These are phyloP conservation scores for Erethizon dorsatum DNA, from an alignment of 2,797 vertebrate genomes.

Conservation along the genomic window DNA sequence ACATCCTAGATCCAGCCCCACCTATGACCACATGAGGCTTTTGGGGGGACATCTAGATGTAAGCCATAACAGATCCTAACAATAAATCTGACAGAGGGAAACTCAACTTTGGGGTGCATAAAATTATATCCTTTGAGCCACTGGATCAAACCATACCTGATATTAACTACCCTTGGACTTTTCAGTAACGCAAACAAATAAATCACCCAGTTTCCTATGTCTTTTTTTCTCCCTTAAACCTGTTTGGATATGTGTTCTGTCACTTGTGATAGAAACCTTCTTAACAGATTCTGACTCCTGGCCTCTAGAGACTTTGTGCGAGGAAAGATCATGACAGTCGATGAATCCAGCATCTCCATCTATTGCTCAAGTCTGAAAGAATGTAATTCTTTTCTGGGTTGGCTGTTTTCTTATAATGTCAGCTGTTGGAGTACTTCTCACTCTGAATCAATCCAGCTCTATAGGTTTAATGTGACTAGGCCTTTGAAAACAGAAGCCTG, in stretches of 20 bases:
- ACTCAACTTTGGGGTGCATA: neutral
- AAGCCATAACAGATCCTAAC: neutral
- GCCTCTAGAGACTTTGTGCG: neutral
- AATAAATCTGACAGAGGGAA: neutral
- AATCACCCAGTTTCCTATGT: neutral
- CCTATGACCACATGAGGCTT: neutral
- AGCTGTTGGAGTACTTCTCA: neutral
- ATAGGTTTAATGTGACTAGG: neutral
- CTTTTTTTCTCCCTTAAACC: neutral
- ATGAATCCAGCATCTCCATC: constrained; percentile 1
- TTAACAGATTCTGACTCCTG: neutral
- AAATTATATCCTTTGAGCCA: neutral
- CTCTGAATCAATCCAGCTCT: constrained; percentile 7
- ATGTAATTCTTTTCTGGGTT: neutral
- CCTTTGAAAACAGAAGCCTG: constrained; percentile 58
- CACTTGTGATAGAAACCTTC: neutral
- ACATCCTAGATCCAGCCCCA: neutral
- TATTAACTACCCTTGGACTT: neutral
- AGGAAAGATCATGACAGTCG: constrained; percentile 10
- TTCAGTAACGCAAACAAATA: constrained; percentile 31
- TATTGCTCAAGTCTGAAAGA: neutral
- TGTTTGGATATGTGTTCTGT: neutral
- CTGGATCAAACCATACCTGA: neutral
- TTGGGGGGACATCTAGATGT: neutral
- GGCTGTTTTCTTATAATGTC: neutral